Conservation (phyloP, 2,113 vertebrate species). For the Tyto alba region DNA sequence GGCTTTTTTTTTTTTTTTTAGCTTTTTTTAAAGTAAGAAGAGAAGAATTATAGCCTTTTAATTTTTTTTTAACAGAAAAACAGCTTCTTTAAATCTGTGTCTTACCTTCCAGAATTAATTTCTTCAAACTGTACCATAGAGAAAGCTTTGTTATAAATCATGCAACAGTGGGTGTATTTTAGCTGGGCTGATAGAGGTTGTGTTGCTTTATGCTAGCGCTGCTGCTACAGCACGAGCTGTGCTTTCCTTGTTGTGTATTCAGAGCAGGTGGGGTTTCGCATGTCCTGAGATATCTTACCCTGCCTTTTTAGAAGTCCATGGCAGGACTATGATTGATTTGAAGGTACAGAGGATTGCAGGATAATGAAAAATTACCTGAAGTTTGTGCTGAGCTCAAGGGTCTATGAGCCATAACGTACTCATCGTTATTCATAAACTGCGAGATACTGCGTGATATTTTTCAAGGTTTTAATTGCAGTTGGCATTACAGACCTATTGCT, state of each 20-base stretch:
- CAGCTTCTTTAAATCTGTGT: not conserved
- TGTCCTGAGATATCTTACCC: not conserved
- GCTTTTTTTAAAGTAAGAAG: not conserved
- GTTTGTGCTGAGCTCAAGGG: not conserved
- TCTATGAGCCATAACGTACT: not conserved
- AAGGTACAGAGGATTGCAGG: not conserved
- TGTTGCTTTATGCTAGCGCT: not conserved
- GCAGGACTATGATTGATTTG: constrained; percentile 16
- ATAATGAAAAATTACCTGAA: constrained; percentile 9
- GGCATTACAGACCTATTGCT: not conserved
- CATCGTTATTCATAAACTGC: not conserved
- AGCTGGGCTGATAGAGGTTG: not conserved
- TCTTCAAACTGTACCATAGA: not conserved
- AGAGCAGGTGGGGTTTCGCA: not conserved
- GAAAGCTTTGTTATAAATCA: not conserved
- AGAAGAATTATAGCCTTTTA: not conserved
- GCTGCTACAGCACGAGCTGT: not conserved
- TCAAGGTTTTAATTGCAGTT: constrained; percentile 19
- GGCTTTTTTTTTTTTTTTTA: not conserved
- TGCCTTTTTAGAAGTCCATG: not conserved
- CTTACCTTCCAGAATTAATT: not conserved
- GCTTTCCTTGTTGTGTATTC: not conserved
- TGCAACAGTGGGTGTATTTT: not conserved
- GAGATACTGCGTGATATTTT: not conserved
- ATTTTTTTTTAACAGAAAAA: not conserved